These are phyloP conservation scores for Lithobates pipiens DNA, from an alignment of 2,797 vertebrate species.

Conservation along the genomic window DNA sequence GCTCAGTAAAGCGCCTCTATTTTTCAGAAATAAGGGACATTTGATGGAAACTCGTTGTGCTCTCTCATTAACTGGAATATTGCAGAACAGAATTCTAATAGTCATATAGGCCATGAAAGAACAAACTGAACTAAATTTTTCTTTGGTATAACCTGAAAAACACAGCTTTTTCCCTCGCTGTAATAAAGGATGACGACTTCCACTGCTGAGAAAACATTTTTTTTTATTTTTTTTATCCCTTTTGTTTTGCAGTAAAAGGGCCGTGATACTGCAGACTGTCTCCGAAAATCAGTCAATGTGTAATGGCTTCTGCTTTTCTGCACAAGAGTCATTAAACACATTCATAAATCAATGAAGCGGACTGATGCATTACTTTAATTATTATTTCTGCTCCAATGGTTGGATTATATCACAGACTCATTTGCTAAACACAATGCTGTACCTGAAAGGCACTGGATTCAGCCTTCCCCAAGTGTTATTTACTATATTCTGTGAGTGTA, in stretches of 20 bases:
- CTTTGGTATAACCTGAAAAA: conserved; percentile 42
- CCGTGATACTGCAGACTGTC: conserved; percentile 67
- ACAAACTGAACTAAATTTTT: conserved; percentile 14
- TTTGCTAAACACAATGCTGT: conserved; percentile 74
- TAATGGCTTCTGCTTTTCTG: conserved; percentile 73
- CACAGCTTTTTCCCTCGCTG: conserved; percentile 7
- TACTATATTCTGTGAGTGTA: conserved; percentile 6
- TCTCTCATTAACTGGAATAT: conserved; percentile 17
- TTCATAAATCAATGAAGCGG: conserved; percentile 92
- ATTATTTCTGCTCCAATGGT: conserved; percentile 87
- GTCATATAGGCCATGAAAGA: conserved; percentile 25
- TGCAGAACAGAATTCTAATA: conserved; percentile 27
- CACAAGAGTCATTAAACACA: conserved; percentile 83
- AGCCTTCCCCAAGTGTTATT: conserved; percentile 1
- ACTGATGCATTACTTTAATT: conserved; percentile 91
- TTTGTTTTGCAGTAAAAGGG: conserved; percentile 67
- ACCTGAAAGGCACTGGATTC: conserved; percentile 45
- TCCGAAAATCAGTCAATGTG: conserved; percentile 74
- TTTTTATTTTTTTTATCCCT: conserved; percentile 44
- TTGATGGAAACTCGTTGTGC: conserved; percentile 12
- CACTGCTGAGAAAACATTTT: conserved; percentile 64
- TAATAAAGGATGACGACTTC: conserved; percentile 59
- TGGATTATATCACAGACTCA: conserved; percentile 89
- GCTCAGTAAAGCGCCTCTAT: not conserved
- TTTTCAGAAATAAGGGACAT: conserved; percentile 6